phyloP scores from a whole-genome alignment of 2,797 vertebrate genomes.

The Myioborus miniatus region DNA sequence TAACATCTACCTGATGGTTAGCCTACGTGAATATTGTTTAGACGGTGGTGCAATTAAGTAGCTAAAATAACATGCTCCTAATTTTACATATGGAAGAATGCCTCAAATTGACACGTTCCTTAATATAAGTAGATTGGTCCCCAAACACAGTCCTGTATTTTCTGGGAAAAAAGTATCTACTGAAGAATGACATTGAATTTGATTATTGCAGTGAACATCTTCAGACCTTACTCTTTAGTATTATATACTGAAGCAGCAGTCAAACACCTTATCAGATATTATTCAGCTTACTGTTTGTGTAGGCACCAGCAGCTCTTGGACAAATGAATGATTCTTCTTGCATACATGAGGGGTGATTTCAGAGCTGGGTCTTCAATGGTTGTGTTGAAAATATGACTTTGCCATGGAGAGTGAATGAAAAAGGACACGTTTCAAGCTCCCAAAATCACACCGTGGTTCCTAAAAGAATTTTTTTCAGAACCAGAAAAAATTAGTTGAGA shows the following conservation, averaged over 20 bases:
- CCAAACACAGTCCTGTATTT: background rate
- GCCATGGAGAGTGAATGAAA: background rate
- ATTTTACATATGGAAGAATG: fast-evolving
- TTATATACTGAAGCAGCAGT: background rate
- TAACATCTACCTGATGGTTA: background rate
- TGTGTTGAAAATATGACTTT: background rate
- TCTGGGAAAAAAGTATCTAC: background rate
- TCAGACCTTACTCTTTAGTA: background rate
- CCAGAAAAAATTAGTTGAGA: background rate
- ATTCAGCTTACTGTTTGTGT: background rate
- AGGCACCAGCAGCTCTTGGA: background rate
- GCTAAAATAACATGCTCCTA: background rate
- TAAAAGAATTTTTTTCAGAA: background rate
- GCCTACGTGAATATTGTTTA: background rate
- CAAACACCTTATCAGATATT: background rate
- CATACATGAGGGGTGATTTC: fast-evolving
- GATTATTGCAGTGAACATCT: background rate
- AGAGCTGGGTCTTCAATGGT: background rate
- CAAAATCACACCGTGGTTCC: background rate
- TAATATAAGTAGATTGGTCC: background rate
- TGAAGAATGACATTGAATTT: background rate
- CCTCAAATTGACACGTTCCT: background rate
- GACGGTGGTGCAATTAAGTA: background rate
- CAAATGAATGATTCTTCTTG: background rate
- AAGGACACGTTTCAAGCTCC: background rate